These are phyloP conservation scores for Drosophila nikananu DNA, from an alignment of 1,140 invertebrate species.

Conservation along the genomic window DNA sequence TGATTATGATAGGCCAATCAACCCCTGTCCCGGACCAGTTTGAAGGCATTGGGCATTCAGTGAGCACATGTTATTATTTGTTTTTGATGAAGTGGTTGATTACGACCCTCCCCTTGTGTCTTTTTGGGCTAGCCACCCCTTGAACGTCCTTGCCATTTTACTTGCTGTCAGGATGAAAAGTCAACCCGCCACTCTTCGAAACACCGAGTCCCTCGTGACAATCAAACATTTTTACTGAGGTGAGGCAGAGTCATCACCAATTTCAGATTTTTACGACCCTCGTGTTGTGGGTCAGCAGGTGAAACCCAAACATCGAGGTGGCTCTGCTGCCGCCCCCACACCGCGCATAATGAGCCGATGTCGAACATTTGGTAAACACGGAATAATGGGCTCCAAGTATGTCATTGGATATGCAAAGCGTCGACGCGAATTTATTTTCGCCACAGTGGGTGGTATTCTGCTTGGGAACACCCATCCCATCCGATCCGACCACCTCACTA, in stretches of 20 bases:
- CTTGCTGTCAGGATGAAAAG: conserved; percentile 32
- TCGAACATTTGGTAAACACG: conserved; percentile 61
- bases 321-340: conserved; percentile 27
- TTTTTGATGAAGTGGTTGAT: conserved; percentile 59
- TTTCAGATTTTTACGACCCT: conserved; percentile 26
- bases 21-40: conserved; percentile 37
- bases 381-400: conserved; percentile 41
- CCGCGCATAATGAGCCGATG: conserved; percentile 52
- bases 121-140: background rate
- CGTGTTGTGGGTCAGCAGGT: conserved; percentile 67
- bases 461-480: conserved; percentile 39
- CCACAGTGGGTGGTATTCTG: conserved; percentile 76
- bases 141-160: conserved; percentile 27
- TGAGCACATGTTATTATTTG: conserved; percentile 70
- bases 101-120: conserved; percentile 29
- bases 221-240: conserved; percentile 13
- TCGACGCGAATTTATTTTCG: conserved; percentile 65
- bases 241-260: conserved; percentile 29
- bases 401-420: conserved; percentile 71
- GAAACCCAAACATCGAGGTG: conserved; percentile 51
- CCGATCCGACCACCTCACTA: conserved; percentile 8
- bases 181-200: background rate
- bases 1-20: conserved; percentile 59
- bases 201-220: background rate
- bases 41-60: conserved; percentile 5